Percentiles rank a stretch among this genome's conserved stretches.
phyloP scores from a whole-genome alignment of 2,888 invertebrate species.

The Galerucella nymphaeae region DNA sequence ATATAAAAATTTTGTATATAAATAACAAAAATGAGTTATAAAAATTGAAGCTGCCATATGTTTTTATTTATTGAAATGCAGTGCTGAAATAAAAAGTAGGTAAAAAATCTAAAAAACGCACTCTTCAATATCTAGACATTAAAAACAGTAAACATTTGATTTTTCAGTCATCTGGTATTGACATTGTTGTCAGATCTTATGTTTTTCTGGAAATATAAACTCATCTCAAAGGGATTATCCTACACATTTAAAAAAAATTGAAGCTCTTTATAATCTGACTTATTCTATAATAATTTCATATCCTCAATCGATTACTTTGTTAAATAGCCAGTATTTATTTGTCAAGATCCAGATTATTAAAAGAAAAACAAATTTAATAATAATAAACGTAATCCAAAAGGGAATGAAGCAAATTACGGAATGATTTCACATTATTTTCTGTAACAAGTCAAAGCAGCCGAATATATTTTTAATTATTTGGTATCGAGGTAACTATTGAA shows the following conservation, averaged over 20 bases:
- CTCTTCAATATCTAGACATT: background rate
- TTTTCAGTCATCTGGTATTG: no score
- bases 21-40: slow-evolving; percentile 5
- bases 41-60: slow-evolving; percentile 3
- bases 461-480: slow-evolving; percentile 9
- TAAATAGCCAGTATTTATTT: no score
- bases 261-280: no score
- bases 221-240: no score
- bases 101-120: background rate
- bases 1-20: background rate
- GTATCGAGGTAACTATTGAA: slow-evolving; percentile 24
- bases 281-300: no score
- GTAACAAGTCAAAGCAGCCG: background rate
- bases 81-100: background rate
- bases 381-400: background rate
- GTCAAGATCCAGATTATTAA: no score
- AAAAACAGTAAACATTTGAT: background rate
- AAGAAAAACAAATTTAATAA: no score
- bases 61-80: background rate
- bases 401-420: background rate
- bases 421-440: slow-evolving; percentile 1
- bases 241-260: no score
- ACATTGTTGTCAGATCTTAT: no score
- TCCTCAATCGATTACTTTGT: no score
- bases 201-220: no score